Percentiles rank a stretch among this genome's conserved stretches.
These are phyloP conservation scores for Catalaphyllia jardinei DNA, from an alignment of 64 coral and sea anemone species.

Conservation along the genomic window DNA sequence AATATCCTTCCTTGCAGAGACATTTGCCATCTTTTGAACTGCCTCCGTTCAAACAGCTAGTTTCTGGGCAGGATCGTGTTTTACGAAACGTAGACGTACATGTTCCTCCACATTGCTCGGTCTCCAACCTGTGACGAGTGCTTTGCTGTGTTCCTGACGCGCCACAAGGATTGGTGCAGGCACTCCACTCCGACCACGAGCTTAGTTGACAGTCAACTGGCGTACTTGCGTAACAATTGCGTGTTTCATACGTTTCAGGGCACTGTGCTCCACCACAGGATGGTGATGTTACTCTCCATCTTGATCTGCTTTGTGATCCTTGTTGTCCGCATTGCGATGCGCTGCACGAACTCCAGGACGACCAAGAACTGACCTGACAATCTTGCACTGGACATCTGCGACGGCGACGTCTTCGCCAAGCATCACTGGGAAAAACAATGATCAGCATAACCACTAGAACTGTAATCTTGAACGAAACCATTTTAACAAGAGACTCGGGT, in stretches of 20 bases:
- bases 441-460: background rate
- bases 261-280: background rate
- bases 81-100: background rate
- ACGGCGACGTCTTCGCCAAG: background rate
- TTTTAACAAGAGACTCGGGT: too few species aligned
- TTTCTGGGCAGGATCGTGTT: background rate
- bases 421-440: background rate
- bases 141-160: background rate
- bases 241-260: background rate
- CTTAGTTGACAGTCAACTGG: background rate
- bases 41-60: slow-evolving; percentile 7
- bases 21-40: background rate
- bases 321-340: background rate
- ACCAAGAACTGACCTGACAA: slow-evolving; percentile 6
- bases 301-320: background rate
- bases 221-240: background rate
- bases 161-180: background rate
- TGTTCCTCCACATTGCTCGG: background rate
- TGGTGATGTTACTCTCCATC: background rate
- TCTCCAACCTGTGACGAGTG: background rate
- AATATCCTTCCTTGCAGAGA: background rate
- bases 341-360: background rate
- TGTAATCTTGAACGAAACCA: too few species aligned
- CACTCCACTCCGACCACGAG: background rate
- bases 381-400: background rate